Percentiles rank a stretch among this genome's conserved stretches.
phyloP scores from a whole-genome alignment of 2,888 invertebrate species.

The Ennomos quercinarius region DNA sequence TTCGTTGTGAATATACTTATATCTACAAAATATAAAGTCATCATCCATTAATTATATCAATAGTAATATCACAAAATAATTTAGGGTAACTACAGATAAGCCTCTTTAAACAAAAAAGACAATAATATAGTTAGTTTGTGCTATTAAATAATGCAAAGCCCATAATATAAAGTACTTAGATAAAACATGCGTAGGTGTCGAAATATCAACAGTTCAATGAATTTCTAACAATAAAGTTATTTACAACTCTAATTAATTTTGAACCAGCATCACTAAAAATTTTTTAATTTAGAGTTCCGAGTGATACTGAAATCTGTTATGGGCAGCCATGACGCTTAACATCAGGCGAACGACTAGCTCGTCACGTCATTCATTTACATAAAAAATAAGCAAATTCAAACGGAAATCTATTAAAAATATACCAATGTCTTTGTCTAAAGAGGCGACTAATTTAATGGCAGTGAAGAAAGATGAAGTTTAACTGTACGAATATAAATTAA shows the following conservation, averaged over 20 bases:
- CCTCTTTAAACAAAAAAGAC: slow-evolving; percentile 52
- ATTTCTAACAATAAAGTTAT: slow-evolving; percentile 3
- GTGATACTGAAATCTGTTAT: no score
- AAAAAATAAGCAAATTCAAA: not conserved
- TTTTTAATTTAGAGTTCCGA: no score
- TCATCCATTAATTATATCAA: slow-evolving; percentile 46
- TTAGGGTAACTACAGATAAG: slow-evolving; percentile 78
- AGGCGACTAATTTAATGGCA: slow-evolving; percentile 82
- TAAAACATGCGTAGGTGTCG: no score
- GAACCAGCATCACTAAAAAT: no score
- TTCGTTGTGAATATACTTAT: slow-evolving; percentile 40
- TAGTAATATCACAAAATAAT: slow-evolving; percentile 82
- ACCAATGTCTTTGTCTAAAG: slow-evolving; percentile 53
- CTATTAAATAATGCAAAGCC: no score
- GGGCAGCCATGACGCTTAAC: no score
- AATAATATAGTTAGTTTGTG: no score
- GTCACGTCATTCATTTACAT: no score
- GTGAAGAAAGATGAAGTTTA: slow-evolving; percentile 55
- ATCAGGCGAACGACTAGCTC: no score
- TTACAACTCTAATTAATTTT: slow-evolving; percentile 19
- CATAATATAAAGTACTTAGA: no score
- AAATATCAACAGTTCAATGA: no score
- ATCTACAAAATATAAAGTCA: slow-evolving; percentile 50
- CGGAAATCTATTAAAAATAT: not conserved
- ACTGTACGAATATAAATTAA: slow-evolving; percentile 50